Evolutionary conservation across 2,888 invertebrate genomes (phyloP), one percentile per base, ranked within the genome.

Genomic region (Dolichopus griseipennis): DNA sequence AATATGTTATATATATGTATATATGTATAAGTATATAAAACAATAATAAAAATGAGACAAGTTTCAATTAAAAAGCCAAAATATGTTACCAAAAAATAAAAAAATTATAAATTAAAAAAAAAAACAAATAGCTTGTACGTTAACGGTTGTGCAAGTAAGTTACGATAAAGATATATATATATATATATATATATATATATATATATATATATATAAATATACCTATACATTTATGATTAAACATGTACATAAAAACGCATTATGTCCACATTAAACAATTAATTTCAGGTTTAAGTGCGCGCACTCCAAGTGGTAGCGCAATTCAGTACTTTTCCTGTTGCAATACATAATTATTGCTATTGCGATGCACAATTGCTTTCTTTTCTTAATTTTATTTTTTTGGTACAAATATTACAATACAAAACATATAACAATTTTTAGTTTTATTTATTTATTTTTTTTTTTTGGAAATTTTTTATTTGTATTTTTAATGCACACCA

Each of bases 351-450:
- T 12, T 12, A 52, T 52, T 52, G 52, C 12, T 18, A 52, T 52
- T 52, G 52, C 52, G 52, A 52, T 52, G 52, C 52, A 52, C 15
- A 52, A 52, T 52, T 52, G 52, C 52, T 52, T 52, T 52, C 15
- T 52, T 52, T 52, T 52, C 9, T 52, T 52, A 18, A 6, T 6
- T 52, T 52, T 52, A 18, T 52, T 52, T 52, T 52, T 52, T n/a
- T 52, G 52, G n/a, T 52, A 52, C 52, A 15, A 52, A 52, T 52
- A 52, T 52, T 52, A 52, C 52, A 52, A 52, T 52, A 52, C n/a
- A 52, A 52, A 52, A n/a, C 18, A n/a, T 15, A 52, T 6, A 37
- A 37, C 8, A 18, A 18, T 15, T 52, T 43, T 43, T 43, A 9
- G 7, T 15, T 43, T 43, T 43, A 15, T 9, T 43, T 43, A 15